A percentile compares a stretch with the other conserved stretches of the same genome.
phyloP scores from a whole-genome alignment of 2,888 invertebrate genomes.

The Apamea sordens region DNA sequence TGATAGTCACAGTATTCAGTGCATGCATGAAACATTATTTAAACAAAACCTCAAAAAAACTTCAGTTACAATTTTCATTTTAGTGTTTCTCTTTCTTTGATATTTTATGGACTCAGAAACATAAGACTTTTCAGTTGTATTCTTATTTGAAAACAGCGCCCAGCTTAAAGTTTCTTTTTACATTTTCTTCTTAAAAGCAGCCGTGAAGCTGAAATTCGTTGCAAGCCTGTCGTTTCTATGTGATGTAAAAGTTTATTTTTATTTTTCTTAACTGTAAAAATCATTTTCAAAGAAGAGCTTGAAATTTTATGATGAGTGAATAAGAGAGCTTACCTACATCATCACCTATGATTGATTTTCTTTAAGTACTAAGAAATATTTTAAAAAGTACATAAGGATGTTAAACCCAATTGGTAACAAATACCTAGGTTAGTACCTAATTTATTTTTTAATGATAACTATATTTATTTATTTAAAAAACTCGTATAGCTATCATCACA shows the following conservation, averaged over 20 bases:
- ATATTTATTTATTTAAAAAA: too few species aligned
- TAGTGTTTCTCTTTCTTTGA: not conserved
- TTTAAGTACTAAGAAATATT: not conserved
- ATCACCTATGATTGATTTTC: too few species aligned
- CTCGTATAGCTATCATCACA: too few species aligned
- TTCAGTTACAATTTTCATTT: not conserved
- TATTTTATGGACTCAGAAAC: slow-evolving; percentile 1
- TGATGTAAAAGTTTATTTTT: slow-evolving; percentile 2
- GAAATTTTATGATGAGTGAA: too few species aligned
- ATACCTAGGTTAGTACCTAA: not conserved
- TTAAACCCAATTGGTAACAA: not conserved
- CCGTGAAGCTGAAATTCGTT: not conserved
- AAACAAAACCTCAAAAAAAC: not conserved
- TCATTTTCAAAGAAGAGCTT: not conserved
- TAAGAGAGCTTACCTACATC: not conserved
- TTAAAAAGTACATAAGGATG: not conserved
- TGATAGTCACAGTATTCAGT: not conserved
- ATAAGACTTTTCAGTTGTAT: slow-evolving; percentile 31
- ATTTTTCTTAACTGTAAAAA: not conserved
- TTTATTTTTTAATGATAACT: not conserved
- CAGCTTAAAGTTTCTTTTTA: slow-evolving; percentile 37
- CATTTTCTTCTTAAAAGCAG: slow-evolving; percentile 13
- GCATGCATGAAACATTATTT: not conserved
- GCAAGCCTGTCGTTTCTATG: not conserved
- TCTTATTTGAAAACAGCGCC: slow-evolving; percentile 9